Conservation (phyloP, 1,140 invertebrate genomes). For the Drosophila parabipectinata region DNA sequence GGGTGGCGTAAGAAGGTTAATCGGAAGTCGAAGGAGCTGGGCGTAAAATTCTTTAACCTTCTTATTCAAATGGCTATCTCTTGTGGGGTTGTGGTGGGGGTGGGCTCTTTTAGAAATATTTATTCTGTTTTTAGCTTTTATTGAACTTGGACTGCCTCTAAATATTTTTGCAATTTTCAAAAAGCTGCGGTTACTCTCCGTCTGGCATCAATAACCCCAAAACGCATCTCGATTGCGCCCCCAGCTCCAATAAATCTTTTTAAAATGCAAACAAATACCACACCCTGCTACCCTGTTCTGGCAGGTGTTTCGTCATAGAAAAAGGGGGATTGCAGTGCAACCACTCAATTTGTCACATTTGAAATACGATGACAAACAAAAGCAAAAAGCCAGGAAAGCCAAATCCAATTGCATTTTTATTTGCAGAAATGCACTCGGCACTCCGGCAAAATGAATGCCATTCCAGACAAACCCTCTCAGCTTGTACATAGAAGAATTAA, state of each 20-base stretch:
- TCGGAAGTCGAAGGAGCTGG: slow-evolving; percentile 25
- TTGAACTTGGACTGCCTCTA: background rate
- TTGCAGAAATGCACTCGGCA: slow-evolving; percentile 77
- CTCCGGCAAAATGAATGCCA: slow-evolving; percentile 44
- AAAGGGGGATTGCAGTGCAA: slow-evolving; percentile 40
- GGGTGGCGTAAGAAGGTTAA: slow-evolving; percentile 15
- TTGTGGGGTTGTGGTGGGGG: background rate
- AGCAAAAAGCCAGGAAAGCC: slow-evolving; percentile 39
- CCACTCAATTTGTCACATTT: slow-evolving; percentile 79
- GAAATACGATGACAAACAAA: slow-evolving; percentile 72
- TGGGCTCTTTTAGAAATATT: slow-evolving; percentile 5
- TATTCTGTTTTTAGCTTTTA: background rate
- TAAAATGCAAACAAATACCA: slow-evolving; percentile 77
- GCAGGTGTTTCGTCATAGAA: slow-evolving; percentile 54
- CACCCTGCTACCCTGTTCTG: slow-evolving; percentile 7
- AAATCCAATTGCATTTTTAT: slow-evolving; percentile 83
- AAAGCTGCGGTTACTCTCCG: slow-evolving; percentile 63
- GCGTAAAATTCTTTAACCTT: slow-evolving; percentile 36
- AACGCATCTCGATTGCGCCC: slow-evolving; percentile 35
- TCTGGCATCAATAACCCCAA: slow-evolving; percentile 53
- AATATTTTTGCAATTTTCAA: slow-evolving; percentile 34
- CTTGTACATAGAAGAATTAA: background rate
- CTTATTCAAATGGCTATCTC: slow-evolving; percentile 3
- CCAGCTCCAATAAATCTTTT: slow-evolving; percentile 53
- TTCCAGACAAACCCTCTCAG: background rate